These are phyloP conservation scores for Thalpophila matura DNA, from an alignment of 2,888 invertebrate genomes.

Conservation along the genomic window DNA sequence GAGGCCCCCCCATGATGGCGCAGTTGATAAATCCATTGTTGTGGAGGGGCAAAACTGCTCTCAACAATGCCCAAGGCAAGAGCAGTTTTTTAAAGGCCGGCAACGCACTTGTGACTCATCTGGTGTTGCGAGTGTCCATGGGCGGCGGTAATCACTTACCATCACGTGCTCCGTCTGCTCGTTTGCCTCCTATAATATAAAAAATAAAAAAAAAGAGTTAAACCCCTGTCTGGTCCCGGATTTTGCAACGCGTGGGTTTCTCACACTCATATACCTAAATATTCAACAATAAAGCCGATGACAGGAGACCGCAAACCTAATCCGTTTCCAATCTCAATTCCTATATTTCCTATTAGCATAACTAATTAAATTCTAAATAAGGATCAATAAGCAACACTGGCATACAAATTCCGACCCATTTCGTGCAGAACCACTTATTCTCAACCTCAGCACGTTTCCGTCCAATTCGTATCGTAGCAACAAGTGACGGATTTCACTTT, in stretches of 20 bases:
- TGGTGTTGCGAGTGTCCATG: too few relatives aligned
- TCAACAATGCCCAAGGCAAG: too few relatives aligned
- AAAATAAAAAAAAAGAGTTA: too few relatives aligned
- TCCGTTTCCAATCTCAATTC: slow-evolving; percentile 44
- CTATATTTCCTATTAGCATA: slow-evolving; percentile 58
- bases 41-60: too few relatives aligned
- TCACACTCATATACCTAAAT: slow-evolving; percentile 13
- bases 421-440: slow-evolving; percentile 63
- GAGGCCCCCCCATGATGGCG: too few relatives aligned
- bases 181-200: too few relatives aligned
- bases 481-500: slow-evolving; percentile 86
- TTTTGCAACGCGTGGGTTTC: slow-evolving; percentile 16
- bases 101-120: too few relatives aligned
- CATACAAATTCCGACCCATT: slow-evolving; percentile 70
- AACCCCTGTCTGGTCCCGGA: neutral
- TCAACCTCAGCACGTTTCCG: slow-evolving; percentile 73
- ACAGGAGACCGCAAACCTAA: slow-evolving; percentile 32
- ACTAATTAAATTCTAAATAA: slow-evolving; percentile 62
- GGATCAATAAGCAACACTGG: slow-evolving; percentile 41
- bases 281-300: slow-evolving; percentile 27
- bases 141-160: too few relatives aligned
- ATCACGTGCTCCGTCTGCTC: too few relatives aligned
- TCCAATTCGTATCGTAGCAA: slow-evolving; percentile 75
- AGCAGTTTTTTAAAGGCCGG: too few relatives aligned
- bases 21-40: too few relatives aligned